These are phyloP conservation scores for Camponotus floridanus DNA, from an alignment of 1,140 invertebrate genomes.

Conservation along the genomic window DNA sequence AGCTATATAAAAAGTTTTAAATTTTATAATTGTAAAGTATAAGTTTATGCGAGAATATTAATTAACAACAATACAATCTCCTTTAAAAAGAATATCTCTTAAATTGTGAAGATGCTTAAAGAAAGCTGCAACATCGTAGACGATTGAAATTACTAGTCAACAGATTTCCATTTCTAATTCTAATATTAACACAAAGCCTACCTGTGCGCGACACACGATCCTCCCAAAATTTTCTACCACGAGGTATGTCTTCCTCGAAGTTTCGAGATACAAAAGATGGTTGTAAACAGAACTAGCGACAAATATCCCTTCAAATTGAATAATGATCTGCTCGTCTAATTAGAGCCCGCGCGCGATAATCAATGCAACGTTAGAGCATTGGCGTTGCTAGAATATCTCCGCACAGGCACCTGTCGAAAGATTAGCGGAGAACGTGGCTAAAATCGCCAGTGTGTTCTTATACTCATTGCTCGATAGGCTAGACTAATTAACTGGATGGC, in stretches of 20 bases:
- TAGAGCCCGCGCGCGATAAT: conserved; percentile 1
- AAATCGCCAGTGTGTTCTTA: conserved; percentile 1
- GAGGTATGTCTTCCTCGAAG: not conserved
- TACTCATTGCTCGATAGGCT: conserved; percentile 21
- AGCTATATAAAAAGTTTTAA: not conserved
- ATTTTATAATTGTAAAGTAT: too few relatives aligned
- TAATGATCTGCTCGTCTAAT: conserved; percentile 46
- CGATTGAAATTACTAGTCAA: not conserved
- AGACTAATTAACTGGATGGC: conserved; percentile 51
- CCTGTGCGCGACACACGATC: not conserved
- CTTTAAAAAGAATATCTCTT: not conserved
- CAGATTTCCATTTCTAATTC: not conserved
- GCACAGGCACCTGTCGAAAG: conserved; percentile 38
- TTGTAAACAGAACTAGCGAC: conserved; percentile 32
- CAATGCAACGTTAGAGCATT: conserved; percentile 22
- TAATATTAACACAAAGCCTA: not conserved
- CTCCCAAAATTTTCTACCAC: not conserved
- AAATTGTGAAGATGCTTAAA: not conserved
- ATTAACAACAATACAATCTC: not conserved
- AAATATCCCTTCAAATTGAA: conserved; percentile 32
- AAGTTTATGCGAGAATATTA: not conserved
- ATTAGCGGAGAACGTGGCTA: conserved; percentile 18
- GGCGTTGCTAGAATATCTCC: not conserved
- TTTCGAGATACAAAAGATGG: conserved; percentile 15
- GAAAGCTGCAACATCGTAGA: not conserved